Evolutionary conservation across 2,888 invertebrate genomes (phyloP).

Genomic region (Tipula vernalis): DNA sequence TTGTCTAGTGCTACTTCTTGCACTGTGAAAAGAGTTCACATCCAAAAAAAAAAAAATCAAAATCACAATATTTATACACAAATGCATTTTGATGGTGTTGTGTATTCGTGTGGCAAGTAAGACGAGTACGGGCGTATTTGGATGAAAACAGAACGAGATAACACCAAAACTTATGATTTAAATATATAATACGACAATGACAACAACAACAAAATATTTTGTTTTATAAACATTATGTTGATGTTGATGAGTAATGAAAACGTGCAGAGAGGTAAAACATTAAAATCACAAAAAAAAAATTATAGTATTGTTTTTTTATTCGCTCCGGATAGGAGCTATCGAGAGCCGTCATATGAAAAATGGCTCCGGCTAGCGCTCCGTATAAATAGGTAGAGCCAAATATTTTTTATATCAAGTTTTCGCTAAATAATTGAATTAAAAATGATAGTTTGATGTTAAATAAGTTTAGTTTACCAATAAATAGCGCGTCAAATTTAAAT

Average conservation of each 20-base stretch:
- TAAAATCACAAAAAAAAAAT: neutral
- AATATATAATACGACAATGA: neutral
- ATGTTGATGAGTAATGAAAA: neutral
- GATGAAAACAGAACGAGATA: neutral
- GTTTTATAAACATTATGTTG: neutral
- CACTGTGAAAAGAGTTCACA: neutral
- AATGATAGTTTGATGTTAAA: no score
- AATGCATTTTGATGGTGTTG: neutral
- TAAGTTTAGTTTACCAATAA: no score
- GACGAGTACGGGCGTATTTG: neutral
- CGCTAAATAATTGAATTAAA: no score
- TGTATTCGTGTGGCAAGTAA: neutral
- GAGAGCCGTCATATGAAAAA: no score
- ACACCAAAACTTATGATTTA: neutral
- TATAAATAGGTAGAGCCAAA: no score
- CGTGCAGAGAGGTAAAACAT: neutral
- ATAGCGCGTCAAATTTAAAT: no score
- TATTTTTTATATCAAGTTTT: no score
- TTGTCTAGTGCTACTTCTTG: neutral
- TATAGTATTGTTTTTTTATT: no score
- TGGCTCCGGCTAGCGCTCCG: no score
- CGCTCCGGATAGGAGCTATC: no score
- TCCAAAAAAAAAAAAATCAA: neutral
- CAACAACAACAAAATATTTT: neutral
- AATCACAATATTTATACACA: neutral